A percentile compares a stretch with the other conserved stretches of the same genome.
phyloP scores from a whole-genome alignment of 2,888 invertebrate genomes.

The Chirona hameri region DNA sequence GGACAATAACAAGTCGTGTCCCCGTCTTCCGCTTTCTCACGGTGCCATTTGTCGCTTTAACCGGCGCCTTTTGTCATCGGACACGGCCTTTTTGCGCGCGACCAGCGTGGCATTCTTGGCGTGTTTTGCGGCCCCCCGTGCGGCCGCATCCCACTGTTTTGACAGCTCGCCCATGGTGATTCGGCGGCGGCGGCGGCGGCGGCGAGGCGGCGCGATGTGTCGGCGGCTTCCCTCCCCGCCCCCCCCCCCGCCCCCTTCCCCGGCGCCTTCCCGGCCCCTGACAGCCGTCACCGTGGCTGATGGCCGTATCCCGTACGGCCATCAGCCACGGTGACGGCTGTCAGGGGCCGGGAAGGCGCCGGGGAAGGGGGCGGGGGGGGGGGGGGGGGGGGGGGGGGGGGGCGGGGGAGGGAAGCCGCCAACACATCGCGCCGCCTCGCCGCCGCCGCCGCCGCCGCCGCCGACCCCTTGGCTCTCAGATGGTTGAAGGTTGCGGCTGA shows the following conservation, averaged over 20 bases:
- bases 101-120: background rate
- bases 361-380: background rate
- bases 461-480: too few species aligned
- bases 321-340: background rate
- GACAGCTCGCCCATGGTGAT: slow-evolving; percentile 5
- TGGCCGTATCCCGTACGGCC: background rate
- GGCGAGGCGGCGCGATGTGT: background rate
- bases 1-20: background rate
- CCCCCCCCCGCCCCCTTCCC: background rate
- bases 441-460: background rate
- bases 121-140: slow-evolving; percentile 5
- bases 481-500: too few species aligned
- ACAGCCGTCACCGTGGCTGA: background rate
- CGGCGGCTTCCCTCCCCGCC: background rate
- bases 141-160: background rate
- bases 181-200: background rate
- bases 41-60: background rate
- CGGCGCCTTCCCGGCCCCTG: background rate
- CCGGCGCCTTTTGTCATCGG: background rate
- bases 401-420: background rate
- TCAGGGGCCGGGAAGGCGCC: background rate
- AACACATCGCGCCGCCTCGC: background rate
- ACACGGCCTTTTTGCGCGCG: background rate
- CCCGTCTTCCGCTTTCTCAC: background rate
- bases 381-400: background rate